phyloP scores from a whole-genome alignment of 2,888 invertebrate genomes.

The Meta bourneti region DNA sequence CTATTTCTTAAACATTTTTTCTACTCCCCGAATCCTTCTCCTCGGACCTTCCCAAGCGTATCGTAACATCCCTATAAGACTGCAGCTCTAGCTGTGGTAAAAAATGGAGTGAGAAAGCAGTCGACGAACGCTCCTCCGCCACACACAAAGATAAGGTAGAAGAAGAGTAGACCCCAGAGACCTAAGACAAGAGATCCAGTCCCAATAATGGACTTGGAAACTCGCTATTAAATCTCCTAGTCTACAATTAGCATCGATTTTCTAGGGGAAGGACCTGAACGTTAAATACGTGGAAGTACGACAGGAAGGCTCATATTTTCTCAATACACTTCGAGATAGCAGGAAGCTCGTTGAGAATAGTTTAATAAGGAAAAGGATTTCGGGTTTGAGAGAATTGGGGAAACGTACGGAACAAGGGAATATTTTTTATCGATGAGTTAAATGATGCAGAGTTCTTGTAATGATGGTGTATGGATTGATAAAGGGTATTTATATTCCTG shows the following conservation, averaged over 20 bases:
- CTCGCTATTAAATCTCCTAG: conserved; percentile 20
- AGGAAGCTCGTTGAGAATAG: background rate
- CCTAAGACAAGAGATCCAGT: background rate
- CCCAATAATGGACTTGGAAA: conserved; percentile 36
- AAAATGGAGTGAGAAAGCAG: background rate
- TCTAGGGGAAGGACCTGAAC: background rate
- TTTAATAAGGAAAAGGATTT: background rate
- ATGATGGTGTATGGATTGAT: background rate
- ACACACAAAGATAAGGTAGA: background rate
- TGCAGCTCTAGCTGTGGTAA: background rate
- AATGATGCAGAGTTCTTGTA: background rate
- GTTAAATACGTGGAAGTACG: background rate
- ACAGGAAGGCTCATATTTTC: background rate
- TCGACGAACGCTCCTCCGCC: background rate
- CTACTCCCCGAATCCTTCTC: no score
- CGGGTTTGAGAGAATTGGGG: background rate
- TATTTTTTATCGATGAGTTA: background rate
- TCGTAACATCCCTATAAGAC: background rate
- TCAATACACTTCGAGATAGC: background rate
- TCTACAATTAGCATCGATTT: conserved; percentile 47
- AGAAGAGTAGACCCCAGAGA: conserved; percentile 13
- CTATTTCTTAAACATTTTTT: background rate
- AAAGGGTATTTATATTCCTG: background rate
- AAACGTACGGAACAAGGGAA: background rate
- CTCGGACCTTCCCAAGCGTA: background rate